Percentiles rank a stretch among this genome's conserved stretches.
phyloP scores from a whole-genome alignment of 92 coral and sea anemone genomes.

The Epizoanthus illoricatus region DNA sequence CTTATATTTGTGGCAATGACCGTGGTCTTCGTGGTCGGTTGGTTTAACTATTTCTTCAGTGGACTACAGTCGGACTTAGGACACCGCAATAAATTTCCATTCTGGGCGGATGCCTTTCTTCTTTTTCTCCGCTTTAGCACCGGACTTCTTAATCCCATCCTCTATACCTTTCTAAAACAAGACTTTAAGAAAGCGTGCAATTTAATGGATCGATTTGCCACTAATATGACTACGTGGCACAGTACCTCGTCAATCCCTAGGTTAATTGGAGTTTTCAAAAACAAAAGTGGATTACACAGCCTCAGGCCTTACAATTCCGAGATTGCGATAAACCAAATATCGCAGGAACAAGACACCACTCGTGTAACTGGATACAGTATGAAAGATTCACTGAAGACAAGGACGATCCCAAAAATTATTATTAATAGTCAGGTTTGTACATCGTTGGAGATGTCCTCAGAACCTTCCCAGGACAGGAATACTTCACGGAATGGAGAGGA shows the following conservation, averaged over 20 bases:
- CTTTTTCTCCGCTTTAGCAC: constrained; percentile 57
- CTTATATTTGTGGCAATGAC: constrained; percentile 71
- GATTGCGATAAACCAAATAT: neutral
- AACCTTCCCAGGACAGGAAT: neutral
- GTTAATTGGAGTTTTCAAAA: neutral
- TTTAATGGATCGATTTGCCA: neutral
- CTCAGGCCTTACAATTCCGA: neutral
- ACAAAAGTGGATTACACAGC: neutral
- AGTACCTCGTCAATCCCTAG: neutral
- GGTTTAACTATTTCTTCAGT: constrained; percentile 75
- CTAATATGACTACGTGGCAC: neutral
- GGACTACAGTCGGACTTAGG: constrained; percentile 57
- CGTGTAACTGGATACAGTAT: neutral
- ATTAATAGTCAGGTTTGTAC: neutral
- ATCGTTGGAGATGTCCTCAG: neutral
- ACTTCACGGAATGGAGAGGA: neutral
- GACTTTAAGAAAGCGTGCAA: constrained; percentile 61
- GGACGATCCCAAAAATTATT: constrained; percentile 1
- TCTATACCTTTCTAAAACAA: constrained; percentile 74
- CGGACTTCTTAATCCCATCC: constrained; percentile 69
- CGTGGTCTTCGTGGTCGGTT: constrained; percentile 59
- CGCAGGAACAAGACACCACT: neutral
- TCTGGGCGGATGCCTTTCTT: constrained; percentile 57
- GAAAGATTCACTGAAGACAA: neutral
- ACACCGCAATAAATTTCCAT: constrained; percentile 27